Base-by-base conservation (phyloP, 2,797 vertebrate genomes). In the Catamblyrhynchus diadema region DNA sequence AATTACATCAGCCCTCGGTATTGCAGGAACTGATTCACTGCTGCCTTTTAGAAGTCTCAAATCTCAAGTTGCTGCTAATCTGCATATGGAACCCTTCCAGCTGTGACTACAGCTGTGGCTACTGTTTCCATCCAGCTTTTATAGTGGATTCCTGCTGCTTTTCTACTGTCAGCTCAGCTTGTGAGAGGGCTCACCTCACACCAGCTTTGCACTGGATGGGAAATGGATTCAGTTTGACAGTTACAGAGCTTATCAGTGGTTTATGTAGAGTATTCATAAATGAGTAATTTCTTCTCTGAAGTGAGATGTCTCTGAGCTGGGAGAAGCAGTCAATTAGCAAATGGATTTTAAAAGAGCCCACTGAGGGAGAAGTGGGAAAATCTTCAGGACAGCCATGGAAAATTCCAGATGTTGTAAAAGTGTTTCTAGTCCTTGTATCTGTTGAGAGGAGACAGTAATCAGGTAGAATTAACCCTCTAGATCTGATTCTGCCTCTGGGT, bases 11-110 rank as follows among this genome's bases (percentile, higher is more conserved):
- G 67, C 62, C 4, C 4, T 75, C 56, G n/a, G 16, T 60, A 47
- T 56, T 79, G 62, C 74, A 90, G 67, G 85, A 93, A 54, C 62
- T 94, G 79, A 89, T 87, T 94, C 62, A 61, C 28, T 60, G 51
- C 69, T 82, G 61, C 65, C 44, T 94, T 89, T 78, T 37, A 9
- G 21, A 60, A 79, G 24, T n/a, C 66, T 89, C 44, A 66, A 16
- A 74, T 70, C 65, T 84, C 41, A 74, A 81, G 44, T 32, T 33
- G 20, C 14, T 2, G 6, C 37, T 71, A 8, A 47, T 87, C 23
- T 81, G 47, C 18, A 6, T 23, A 7, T 50, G 39, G 66, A 66
- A 23, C 53, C 45, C 18, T 47, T 60, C 27, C 23, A 71, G 45
- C 62, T 64, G 4, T 17, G 20, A 20, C 39, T 54, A 9, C 65